A percentile compares a stretch with the other conserved stretches of the same genome.
Conservation (phyloP, 2,797 vertebrate genomes). For the Denticeps clupeoides region DNA sequence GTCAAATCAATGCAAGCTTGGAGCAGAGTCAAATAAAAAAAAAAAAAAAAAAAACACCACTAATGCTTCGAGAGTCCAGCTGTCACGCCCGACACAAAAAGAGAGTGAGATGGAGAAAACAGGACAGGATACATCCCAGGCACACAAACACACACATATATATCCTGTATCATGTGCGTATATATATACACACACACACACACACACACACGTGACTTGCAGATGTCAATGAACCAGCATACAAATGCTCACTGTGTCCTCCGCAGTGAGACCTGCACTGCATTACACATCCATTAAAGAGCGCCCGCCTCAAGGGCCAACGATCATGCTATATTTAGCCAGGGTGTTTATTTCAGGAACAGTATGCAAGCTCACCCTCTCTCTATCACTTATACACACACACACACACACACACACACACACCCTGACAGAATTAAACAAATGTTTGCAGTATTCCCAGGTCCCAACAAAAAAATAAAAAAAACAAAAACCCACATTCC, state of each 20-base stretch:
- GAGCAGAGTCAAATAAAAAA: too few relatives aligned
- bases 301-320: slow-evolving; percentile 25
- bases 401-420: background rate
- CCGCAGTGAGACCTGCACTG: slow-evolving; percentile 8
- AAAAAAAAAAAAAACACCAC: too few relatives aligned
- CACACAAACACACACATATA: background rate
- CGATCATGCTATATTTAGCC: slow-evolving; percentile 35
- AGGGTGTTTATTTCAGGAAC: slow-evolving; percentile 37
- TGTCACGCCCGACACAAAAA: too few relatives aligned
- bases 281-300: slow-evolving; percentile 30
- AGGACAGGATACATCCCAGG: too few relatives aligned
- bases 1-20: too few relatives aligned
- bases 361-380: slow-evolving; percentile 19
- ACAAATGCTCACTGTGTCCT: too few relatives aligned
- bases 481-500: slow-evolving; percentile 21
- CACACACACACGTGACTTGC: too few relatives aligned
- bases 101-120: too few relatives aligned
- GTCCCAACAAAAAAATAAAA: slow-evolving; percentile 19
- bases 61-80: too few relatives aligned
- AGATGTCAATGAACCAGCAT: too few relatives aligned
- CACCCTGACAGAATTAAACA: slow-evolving; percentile 2
- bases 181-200: too few relatives aligned
- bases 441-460: slow-evolving; percentile 14
- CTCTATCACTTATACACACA: slow-evolving; percentile 3
- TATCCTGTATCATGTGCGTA: too few relatives aligned